Evolutionary conservation across 2,113 vertebrate genomes (phyloP).

Genomic region (Carollia perspicillata): DNA sequence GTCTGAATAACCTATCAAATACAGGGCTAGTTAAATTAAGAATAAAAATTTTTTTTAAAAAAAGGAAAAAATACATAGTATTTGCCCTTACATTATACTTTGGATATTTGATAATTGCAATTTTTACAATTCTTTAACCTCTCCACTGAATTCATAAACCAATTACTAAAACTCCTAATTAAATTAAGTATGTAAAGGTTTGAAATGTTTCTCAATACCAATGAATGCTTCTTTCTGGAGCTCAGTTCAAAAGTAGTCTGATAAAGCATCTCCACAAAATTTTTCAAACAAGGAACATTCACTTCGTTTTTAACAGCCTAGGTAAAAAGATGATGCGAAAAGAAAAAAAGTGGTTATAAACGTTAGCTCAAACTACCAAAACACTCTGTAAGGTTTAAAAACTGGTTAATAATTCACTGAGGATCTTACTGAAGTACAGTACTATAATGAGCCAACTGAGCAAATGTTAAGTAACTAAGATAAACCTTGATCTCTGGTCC

Average conservation of each 20-base stretch:
- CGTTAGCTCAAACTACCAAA: background rate
- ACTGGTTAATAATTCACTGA: constrained; percentile 29
- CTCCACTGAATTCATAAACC: constrained; percentile 9
- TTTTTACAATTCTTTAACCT: constrained; percentile 26
- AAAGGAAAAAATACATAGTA: constrained; percentile 31
- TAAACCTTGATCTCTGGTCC: background rate
- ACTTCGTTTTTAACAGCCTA: constrained; percentile 99
- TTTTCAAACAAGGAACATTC: constrained; percentile 98
- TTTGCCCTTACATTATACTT: background rate
- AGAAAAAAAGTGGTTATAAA: constrained; percentile 31
- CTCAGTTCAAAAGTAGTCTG: constrained; percentile 99
- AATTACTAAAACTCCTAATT: constrained; percentile 5
- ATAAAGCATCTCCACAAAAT: constrained; percentile 99
- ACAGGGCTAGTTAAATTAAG: background rate
- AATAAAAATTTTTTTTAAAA: background rate
- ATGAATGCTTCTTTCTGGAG: constrained; percentile 98
- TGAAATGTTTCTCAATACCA: constrained; percentile 88
- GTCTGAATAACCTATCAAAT: background rate
- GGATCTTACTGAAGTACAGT: background rate
- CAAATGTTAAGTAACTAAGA: background rate
- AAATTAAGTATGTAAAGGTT: constrained; percentile 47
- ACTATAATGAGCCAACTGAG: background rate
- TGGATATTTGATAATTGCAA: background rate
- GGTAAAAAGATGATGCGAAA: constrained; percentile 62
- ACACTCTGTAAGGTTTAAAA: background rate